A percentile compares a stretch with the other conserved stretches of the same genome.
phyloP scores from a whole-genome alignment of 2,113 vertebrate species.

The Albula glossodonta region DNA sequence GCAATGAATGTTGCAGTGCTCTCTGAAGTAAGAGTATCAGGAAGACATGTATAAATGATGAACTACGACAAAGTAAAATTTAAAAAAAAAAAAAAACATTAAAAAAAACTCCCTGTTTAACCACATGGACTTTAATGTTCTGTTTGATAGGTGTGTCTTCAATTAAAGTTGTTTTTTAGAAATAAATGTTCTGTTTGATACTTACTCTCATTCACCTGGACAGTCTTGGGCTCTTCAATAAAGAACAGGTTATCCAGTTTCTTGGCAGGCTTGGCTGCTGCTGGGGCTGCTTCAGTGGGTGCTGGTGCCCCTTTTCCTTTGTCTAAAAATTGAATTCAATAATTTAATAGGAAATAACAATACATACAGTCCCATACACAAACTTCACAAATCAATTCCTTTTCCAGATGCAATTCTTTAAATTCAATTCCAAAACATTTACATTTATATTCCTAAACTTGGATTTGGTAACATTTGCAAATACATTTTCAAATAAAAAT shows the following conservation, averaged over 20 bases:
- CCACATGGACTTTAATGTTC: no score
- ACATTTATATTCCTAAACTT: no score
- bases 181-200: conserved; percentile 52
- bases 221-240: conserved; percentile 84
- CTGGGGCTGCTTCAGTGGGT: conserved; percentile 53
- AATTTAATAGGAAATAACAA: background rate
- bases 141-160: no score
- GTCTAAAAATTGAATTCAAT: conserved; percentile 63
- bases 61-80: background rate
- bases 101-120: background rate
- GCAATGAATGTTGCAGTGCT: conserved; percentile 90
- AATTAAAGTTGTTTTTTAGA: background rate
- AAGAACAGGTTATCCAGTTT: conserved; percentile 89
- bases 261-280: conserved; percentile 71
- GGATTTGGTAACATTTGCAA: no score
- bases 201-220: conserved; percentile 88
- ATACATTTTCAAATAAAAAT: no score
- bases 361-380: background rate
- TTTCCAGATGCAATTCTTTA: no score
- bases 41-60: background rate
- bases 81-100: background rate
- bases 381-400: conserved; percentile 80
- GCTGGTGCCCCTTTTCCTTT: conserved; percentile 65
- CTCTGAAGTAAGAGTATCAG: conserved; percentile 70
- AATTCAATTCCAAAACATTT: no score